Conservation (phyloP, 2,888 invertebrate genomes). For the Hypomecis punctinalis region DNA sequence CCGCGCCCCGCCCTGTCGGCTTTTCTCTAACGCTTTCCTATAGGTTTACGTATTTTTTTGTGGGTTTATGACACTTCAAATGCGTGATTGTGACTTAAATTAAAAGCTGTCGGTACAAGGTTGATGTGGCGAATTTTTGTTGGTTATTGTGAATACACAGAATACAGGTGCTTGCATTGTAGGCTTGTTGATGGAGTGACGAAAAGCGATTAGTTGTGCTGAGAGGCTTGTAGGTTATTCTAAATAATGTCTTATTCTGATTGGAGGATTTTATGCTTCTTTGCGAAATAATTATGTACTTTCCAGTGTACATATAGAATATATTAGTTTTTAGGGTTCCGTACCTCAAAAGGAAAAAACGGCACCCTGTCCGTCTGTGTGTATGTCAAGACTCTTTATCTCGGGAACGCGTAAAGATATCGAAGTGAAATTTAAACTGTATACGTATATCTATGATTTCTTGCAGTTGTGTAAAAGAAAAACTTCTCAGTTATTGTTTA, state of each 20-base stretch:
- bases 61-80: constrained; percentile 42
- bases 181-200: constrained; percentile 28
- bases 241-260: not conserved
- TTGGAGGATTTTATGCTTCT: not conserved
- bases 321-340: too few species aligned
- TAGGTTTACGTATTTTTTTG: constrained; percentile 28
- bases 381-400: too few species aligned
- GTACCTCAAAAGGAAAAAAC: too few species aligned
- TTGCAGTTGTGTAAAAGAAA: too few species aligned
- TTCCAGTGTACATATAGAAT: too few species aligned
- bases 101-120: constrained; percentile 56
- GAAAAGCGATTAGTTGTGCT: constrained; percentile 35
- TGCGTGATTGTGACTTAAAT: constrained; percentile 61
- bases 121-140: constrained; percentile 84
- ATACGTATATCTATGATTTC: too few species aligned
- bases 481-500: too few species aligned
- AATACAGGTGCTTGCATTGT: constrained; percentile 42
- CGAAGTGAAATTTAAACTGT: too few species aligned
- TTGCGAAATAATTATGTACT: not conserved
- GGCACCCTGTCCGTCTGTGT: too few species aligned
- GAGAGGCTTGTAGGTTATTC: constrained; percentile 44
- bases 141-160: constrained; percentile 52
- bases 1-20: constrained; percentile 59
- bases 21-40: too few species aligned
- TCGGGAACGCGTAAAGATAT: too few species aligned